Evolutionary conservation across 1,140 invertebrate species (phyloP).

Genomic region (Batillaria attramentaria): DNA sequence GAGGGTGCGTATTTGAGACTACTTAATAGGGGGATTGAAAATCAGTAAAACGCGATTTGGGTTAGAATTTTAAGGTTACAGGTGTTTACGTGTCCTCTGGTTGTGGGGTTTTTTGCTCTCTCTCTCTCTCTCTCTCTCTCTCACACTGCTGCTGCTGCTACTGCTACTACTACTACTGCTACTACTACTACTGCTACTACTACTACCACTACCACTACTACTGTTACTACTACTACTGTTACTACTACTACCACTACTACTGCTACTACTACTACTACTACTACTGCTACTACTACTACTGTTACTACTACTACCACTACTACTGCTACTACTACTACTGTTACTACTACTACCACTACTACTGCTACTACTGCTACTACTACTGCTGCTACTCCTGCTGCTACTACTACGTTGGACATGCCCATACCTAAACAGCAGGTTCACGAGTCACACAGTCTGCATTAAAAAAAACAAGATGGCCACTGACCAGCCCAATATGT

Average conservation of each 20-base stretch:
- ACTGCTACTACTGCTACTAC: slow-evolving; percentile 34
- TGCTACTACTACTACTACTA: slow-evolving; percentile 25
- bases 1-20: no score
- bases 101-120: not conserved
- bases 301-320: slow-evolving; percentile 26
- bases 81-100: not conserved
- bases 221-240: slow-evolving; percentile 8
- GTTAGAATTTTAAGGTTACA: not conserved
- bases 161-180: slow-evolving; percentile 21
- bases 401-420: not conserved
- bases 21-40: no score
- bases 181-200: slow-evolving; percentile 30
- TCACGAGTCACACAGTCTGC: no score
- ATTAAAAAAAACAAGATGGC: no score
- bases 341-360: slow-evolving; percentile 38
- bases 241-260: slow-evolving; percentile 26
- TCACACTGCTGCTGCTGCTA: slow-evolving; percentile 12
- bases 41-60: no score
- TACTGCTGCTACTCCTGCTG: no score
- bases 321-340: slow-evolving; percentile 37
- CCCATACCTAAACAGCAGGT: no score
- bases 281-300: slow-evolving; percentile 23
- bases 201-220: slow-evolving; percentile 22
- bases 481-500: no score
- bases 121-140: not conserved